A percentile compares a stretch with the other conserved stretches of the same genome.
These are phyloP conservation scores for Apostichopus californicus DNA, from an alignment of 35 echinoderm and acorn worm genomes.

Conservation along the genomic window DNA sequence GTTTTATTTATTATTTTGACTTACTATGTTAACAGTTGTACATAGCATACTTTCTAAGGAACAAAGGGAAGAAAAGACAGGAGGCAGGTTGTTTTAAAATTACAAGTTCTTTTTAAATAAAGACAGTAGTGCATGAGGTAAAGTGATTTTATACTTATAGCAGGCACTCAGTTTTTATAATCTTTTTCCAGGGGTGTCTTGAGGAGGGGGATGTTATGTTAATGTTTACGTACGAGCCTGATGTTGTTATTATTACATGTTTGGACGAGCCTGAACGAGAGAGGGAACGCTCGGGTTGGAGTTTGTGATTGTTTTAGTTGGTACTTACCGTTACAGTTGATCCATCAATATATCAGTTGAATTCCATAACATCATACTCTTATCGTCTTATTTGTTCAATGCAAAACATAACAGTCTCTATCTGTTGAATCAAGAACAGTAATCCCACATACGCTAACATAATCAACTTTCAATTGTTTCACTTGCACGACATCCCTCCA, in stretches of 20 bases:
- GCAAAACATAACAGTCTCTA: neutral
- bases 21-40: neutral
- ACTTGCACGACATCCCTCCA: neutral
- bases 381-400: too few species aligned
- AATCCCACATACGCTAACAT: neutral
- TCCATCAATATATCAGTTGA: too few species aligned
- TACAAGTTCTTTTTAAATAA: neutral
- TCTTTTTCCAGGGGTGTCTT: neutral
- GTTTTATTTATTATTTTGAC: neutral
- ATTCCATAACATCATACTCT: too few species aligned
- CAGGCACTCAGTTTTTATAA: neutral
- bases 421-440: neutral
- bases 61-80: neutral
- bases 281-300: too few species aligned
- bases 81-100: neutral
- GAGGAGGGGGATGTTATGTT: constrained; percentile 16
- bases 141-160: neutral
- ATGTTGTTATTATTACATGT: too few species aligned
- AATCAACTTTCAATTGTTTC: neutral
- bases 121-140: neutral
- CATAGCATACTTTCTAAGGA: neutral
- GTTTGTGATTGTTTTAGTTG: too few species aligned
- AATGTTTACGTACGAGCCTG: neutral
- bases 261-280: too few species aligned
- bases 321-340: too few species aligned